Base-by-base conservation (phyloP, 2,113 vertebrate species). In the Diglossa brunneiventris region DNA sequence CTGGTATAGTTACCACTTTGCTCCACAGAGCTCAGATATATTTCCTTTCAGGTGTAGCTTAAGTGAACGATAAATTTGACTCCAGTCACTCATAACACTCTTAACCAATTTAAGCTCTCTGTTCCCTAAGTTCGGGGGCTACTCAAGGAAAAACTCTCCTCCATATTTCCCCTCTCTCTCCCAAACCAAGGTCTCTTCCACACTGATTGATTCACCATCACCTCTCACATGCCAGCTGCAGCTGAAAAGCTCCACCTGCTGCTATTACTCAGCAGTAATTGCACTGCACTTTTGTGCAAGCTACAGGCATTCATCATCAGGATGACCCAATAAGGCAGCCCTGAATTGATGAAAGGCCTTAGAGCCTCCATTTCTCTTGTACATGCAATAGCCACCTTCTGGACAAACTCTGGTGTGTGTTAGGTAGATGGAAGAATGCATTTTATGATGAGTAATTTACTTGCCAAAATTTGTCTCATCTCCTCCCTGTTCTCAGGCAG, bases 181-280 rank as follows among this genome's bases (percentile, higher is more conserved):
- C 42, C 68, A 93, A 88, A 61, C 39, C 75, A 90, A 88, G 59
- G 72, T 87, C 79, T 81, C 37, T 37, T 88, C 64, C 58, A 81
- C 61, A 33, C 18, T 90, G 92, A 95, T 90, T 94, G 84, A 96
- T 93, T 90, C 61, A 72, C 83, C 26, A 68, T 63, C 1, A 2
- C 33, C 47, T 81, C 68, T 95, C 78, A 74, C 11, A 24, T 41
- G 35, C 67, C 95, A 88, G 72, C 64, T 88, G 92, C 79, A 93
- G 66, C 72, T 83, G 87, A 90, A 94, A 96, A 78, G 67, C 64
- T 95, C 88, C 92, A 93, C 87, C 85, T 92, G 93, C 93, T 85
- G 93, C 87, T 92, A 88, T 93, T 96, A 86, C 92, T 96, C 87
- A 93, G 79, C 85, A 96, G 79, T 96, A 96, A 97, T 95, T 94